Evolutionary conservation across 2,113 vertebrate genomes (phyloP), one percentile per base, ranked within the genome.

Genomic region (Labeo rohita): DNA sequence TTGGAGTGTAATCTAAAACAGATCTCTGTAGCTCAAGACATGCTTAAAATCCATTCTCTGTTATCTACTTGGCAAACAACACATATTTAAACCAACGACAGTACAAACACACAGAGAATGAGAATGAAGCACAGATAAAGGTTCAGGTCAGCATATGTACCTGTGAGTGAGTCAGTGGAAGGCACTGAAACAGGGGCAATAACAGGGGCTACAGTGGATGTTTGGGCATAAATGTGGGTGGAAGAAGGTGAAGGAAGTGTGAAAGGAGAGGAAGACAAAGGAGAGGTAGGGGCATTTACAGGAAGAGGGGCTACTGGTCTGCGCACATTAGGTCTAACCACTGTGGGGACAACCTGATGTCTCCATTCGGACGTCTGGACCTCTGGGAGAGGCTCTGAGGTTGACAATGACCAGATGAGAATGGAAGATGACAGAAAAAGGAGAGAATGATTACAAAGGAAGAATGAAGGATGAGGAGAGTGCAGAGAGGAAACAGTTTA

Each of bases 131-230:
- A 21, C 7, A 68, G 10, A 72, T 59, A 52, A 78, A 78, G 56
- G 34, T 79, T 85, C 47, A 84, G 84, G 61, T 23, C 45, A 75
- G 43, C 52, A 47, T 36, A 66, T 70, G 88, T 94, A 95, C 93
- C 94, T 95, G 92, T 56, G 73, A 90, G 88, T 28, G 90, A 86
- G 18, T 87, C 91, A 92, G 76, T 87, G 61, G 28, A 80, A 72
- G 83, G 77, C 75, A 70, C 50, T 87, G 85, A 74, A 85, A 84
- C 77, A 87, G 75, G 50, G 36, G 85, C 56, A 21, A 49, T 84
- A 84, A 18, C 49, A 56, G 72, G 76, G 89, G 74, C 39, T 50
- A 49, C 16, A 83, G 81, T 89, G 90, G 83, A 81, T 23, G 59
- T 75, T 54, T 70, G 82, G 86, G 84, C 28, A 86, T 91, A 87